These are phyloP conservation scores for Littorina saxatilis DNA, from an alignment of 1,140 invertebrate species.

Conservation along the genomic window DNA sequence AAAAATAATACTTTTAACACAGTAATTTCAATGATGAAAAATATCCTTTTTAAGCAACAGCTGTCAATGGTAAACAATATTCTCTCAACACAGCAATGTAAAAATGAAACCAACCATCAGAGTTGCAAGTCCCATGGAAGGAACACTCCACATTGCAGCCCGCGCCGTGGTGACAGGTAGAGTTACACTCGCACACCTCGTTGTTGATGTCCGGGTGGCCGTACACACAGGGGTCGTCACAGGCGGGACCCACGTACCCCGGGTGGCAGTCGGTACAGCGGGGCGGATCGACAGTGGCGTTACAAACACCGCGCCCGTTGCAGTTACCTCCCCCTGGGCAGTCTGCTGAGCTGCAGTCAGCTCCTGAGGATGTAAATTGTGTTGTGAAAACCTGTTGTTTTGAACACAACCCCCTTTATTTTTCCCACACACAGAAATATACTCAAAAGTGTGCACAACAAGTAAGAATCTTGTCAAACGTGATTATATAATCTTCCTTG, in stretches of 20 bases:
- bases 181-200: constrained; percentile 58
- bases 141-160: constrained; percentile 68
- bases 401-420: background rate
- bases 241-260: constrained; percentile 62
- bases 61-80: no score
- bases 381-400: no score
- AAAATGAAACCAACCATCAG: no score
- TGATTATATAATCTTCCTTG: no score
- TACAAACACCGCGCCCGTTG: constrained; percentile 55
- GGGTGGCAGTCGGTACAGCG: constrained; percentile 58
- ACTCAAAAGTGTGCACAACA: background rate
- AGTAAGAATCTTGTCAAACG: background rate
- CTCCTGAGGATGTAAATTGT: background rate
- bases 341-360: constrained; percentile 56
- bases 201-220: constrained; percentile 51
- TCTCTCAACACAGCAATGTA: no score
- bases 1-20: no score
- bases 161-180: constrained; percentile 62
- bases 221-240: constrained; percentile 59
- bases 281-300: constrained; percentile 56
- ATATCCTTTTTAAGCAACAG: no score
- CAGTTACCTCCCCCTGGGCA: constrained; percentile 66
- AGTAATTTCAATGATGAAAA: no score
- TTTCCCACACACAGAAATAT: background rate
- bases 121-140: constrained; percentile 55